Conservation (phyloP, 1,140 invertebrate species). For the Copidosoma floridanum region DNA sequence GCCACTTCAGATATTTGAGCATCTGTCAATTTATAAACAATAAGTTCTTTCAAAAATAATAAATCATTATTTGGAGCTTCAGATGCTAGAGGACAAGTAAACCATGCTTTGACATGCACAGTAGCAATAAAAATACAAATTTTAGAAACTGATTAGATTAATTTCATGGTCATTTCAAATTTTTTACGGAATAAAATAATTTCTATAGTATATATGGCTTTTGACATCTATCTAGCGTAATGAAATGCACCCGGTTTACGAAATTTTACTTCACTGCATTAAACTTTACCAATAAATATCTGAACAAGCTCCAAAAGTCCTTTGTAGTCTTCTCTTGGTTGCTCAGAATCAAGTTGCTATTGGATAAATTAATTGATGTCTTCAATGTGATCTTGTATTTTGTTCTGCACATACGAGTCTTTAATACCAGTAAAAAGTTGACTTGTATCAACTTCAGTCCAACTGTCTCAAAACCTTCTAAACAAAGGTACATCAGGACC, state of each 20-base stretch:
- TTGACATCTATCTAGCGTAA: too few species aligned
- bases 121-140: too few species aligned
- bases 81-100: too few species aligned
- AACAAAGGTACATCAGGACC: conserved; percentile 33
- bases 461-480: conserved; percentile 33
- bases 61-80: background rate
- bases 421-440: conserved; percentile 15
- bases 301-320: conserved; percentile 33
- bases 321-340: conserved; percentile 36
- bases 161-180: conserved; percentile 19
- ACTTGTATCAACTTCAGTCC: conserved; percentile 28
- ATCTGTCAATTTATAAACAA: background rate
- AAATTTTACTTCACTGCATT: conserved; percentile 6
- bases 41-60: background rate
- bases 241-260: conserved; percentile 22
- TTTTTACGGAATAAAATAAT: conserved; percentile 28
- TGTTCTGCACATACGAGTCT: conserved; percentile 4
- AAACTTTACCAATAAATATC: conserved; percentile 29
- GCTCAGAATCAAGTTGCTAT: too few species aligned
- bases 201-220: conserved; percentile 31
- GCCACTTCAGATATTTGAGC: background rate
- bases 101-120: too few species aligned
- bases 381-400: conserved; percentile 5
- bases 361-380: background rate
- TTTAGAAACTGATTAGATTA: conserved; percentile 36